Evolutionary conservation across 2,888 invertebrate species (phyloP), one percentile per base, ranked within the genome.

Genomic region (Sesamia inferens): DNA sequence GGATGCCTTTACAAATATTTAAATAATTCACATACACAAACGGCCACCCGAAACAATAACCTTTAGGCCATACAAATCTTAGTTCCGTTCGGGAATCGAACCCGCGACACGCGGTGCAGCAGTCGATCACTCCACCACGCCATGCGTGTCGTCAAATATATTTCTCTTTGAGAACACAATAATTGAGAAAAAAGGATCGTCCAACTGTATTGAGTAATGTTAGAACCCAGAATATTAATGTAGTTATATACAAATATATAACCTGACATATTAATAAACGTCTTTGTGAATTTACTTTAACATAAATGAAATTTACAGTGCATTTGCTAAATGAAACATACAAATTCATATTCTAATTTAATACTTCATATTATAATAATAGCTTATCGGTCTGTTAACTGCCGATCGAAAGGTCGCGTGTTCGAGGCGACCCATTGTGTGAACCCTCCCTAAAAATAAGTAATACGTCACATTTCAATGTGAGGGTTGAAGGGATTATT

Each of bases 401-500:
- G 64, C 69, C 55, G 65, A 75, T 71, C 61, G 24, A 48, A 66
- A 83, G 83, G 80, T 83, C 83, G 75, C 83, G 73, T 80, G 79
- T 63, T 64, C 47, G 54, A 48, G n/a, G 31, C 74, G 24, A 42
- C 44, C 83, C 42, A 83, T 81, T 81, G 84, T 81, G 31, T 61
- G 58, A n/a, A 63, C 84, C 81, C 68, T 70, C 71, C 81, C 71
- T 61, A 47, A 31, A 31, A 31, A 47, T 58, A 67, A 80, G 68
- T 80, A 68, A 82, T 74, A 79, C 76, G 81, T 80, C 76, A 83
- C 80, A 75, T 71, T 58, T 42, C 4, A n/a, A 42, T 72, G 68
- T 19, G 75, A 83, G 84, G 83, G 84, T n/a, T 57, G 71, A 76
- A 59, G 63, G 76, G 80, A 81, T 81, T 81, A 81, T 83, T 80